phyloP scores from a whole-genome alignment of 2,797 vertebrate genomes.

The Anguilla obscura region DNA sequence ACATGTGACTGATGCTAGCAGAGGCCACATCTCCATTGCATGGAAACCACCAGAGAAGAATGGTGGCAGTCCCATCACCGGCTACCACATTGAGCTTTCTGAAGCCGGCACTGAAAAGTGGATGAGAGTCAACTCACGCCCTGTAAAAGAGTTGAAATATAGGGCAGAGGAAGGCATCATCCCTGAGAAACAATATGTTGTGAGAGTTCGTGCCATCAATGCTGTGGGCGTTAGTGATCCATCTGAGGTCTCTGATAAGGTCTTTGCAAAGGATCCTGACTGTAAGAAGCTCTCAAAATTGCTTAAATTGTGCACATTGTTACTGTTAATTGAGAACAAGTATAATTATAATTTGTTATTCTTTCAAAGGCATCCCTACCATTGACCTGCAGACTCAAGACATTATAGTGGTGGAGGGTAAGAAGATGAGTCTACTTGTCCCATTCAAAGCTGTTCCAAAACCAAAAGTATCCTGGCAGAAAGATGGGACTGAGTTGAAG shows the following conservation, averaged over 20 bases:
- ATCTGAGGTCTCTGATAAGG: conserved; percentile 93
- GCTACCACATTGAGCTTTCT: conserved; percentile 94
- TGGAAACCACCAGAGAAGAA: conserved; percentile 93
- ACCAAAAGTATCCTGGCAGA: conserved; percentile 92
- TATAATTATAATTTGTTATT: conserved; percentile 6
- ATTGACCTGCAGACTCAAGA: conserved; percentile 90
- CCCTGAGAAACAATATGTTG: conserved; percentile 92
- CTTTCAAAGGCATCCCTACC: conserved; percentile 81
- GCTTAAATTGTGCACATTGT: background rate
- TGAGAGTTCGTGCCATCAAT: conserved; percentile 94
- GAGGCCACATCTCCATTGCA: conserved; percentile 86
- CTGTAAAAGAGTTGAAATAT: conserved; percentile 93
- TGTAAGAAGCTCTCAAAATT: conserved; percentile 68
- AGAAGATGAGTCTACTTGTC: conserved; percentile 88
- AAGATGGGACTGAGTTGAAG: conserved; percentile 92
- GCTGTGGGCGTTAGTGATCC: conserved; percentile 89
- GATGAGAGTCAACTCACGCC: conserved; percentile 96
- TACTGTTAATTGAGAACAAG: background rate
- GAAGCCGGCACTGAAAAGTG: conserved; percentile 95
- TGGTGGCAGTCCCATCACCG: conserved; percentile 87
- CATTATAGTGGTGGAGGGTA: conserved; percentile 89
- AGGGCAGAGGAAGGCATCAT: conserved; percentile 88
- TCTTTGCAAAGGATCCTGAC: conserved; percentile 92
- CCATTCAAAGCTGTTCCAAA: conserved; percentile 89
- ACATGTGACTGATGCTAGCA: conserved; percentile 87